Conservation (phyloP, 2,797 vertebrate genomes). For the Sebastes melanostomus region DNA sequence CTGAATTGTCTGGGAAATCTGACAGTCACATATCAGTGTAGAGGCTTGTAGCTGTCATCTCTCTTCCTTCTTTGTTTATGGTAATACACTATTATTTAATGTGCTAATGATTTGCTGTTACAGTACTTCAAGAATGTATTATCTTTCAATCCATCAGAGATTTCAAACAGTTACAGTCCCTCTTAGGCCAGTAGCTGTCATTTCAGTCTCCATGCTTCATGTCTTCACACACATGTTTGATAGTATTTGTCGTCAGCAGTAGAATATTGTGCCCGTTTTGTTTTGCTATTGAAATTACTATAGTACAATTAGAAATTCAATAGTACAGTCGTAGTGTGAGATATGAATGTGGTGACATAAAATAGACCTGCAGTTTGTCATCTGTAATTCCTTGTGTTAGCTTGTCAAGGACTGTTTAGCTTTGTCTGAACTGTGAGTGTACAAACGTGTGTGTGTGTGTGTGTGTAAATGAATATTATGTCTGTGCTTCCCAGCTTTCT, state of each 20-base stretch:
- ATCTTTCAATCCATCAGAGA: not conserved
- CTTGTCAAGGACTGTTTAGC: not conserved
- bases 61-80: not conserved
- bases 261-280: not conserved
- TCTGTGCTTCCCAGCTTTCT: not conserved
- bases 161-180: not conserved
- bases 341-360: not conserved
- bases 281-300: not conserved
- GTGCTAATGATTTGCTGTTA: not conserved
- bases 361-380: not conserved
- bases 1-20: not conserved
- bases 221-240: not conserved
- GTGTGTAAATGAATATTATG: not conserved
- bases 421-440: not conserved
- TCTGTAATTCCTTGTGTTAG: not conserved
- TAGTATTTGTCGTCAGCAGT: not conserved
- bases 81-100: not conserved
- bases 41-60: not conserved
- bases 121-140: not conserved
- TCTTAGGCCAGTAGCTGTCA: not conserved
- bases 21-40: not conserved
- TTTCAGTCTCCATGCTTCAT: not conserved
- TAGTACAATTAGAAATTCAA: not conserved
- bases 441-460: not conserved
- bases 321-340: not conserved